Conservation (phyloP, 1,140 invertebrate species). For the Calephelis virginiensis region DNA sequence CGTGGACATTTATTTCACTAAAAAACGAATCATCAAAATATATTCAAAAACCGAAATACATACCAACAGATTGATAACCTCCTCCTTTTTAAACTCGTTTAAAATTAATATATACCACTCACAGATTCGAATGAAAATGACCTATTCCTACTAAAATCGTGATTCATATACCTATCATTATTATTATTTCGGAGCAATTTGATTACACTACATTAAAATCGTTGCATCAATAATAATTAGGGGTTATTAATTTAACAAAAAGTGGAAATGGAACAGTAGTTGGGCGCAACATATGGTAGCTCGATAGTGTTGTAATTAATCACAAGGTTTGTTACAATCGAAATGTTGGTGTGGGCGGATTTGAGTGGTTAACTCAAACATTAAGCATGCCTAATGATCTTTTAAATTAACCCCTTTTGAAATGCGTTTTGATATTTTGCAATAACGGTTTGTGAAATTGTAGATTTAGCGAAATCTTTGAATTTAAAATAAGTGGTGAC, state of each 20-base stretch:
- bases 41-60: too few species aligned
- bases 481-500: too few species aligned
- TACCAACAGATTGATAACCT: neutral
- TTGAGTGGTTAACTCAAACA: neutral
- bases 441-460: too few species aligned
- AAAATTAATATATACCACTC: neutral
- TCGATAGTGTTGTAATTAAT: slow-evolving; percentile 64
- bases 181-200: slow-evolving; percentile 29
- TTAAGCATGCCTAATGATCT: too few species aligned
- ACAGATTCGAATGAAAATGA: slow-evolving; percentile 17
- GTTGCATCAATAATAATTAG: slow-evolving; percentile 42
- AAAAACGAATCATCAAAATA: too few species aligned
- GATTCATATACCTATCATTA: slow-evolving; percentile 23
- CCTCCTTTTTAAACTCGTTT: neutral
- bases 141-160: slow-evolving; percentile 19
- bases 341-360: slow-evolving; percentile 15
- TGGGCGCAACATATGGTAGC: slow-evolving; percentile 63
- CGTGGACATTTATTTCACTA: too few species aligned
- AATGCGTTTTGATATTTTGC: too few species aligned
- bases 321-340: slow-evolving; percentile 40
- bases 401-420: neutral
- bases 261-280: slow-evolving; percentile 60
- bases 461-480: too few species aligned
- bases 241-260: slow-evolving; percentile 64
- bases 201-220: slow-evolving; percentile 37